phyloP scores from a whole-genome alignment of 2,113 vertebrate genomes.

The Etheostoma cragini region DNA sequence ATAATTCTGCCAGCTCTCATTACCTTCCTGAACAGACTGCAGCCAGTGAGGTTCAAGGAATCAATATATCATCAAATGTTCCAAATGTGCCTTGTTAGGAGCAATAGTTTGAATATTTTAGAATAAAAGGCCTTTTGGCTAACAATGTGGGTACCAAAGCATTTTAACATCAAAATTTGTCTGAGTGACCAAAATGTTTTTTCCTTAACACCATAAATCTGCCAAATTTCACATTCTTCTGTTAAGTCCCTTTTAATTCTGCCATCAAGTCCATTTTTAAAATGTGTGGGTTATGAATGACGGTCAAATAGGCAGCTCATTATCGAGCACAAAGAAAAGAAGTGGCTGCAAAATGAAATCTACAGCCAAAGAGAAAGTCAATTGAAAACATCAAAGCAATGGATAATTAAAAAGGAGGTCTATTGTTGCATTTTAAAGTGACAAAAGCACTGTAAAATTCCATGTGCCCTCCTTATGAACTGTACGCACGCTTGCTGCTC shows the following conservation, averaged over 20 bases:
- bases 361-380: constrained; percentile 5
- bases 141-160: neutral
- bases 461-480: constrained; percentile 18
- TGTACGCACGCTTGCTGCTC: neutral
- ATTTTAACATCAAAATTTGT: neutral
- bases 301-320: neutral
- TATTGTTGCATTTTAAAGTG: neutral
- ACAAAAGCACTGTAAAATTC: neutral
- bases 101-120: neutral
- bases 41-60: neutral
- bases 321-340: constrained; percentile 3
- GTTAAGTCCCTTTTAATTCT: neutral
- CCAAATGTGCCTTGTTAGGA: neutral
- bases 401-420: constrained; percentile 25
- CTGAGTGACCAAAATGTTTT: neutral
- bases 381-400: constrained; percentile 30
- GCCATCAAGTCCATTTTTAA: neutral
- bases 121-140: neutral
- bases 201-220: constrained; percentile 1
- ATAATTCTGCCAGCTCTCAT: too few species aligned
- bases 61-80: neutral
- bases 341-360: constrained; percentile 1
- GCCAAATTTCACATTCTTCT: neutral
- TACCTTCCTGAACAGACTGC: too few species aligned
- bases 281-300: neutral